Evolutionary conservation across 2,888 invertebrate species (phyloP).

Genomic region (Archips crataeganus): DNA sequence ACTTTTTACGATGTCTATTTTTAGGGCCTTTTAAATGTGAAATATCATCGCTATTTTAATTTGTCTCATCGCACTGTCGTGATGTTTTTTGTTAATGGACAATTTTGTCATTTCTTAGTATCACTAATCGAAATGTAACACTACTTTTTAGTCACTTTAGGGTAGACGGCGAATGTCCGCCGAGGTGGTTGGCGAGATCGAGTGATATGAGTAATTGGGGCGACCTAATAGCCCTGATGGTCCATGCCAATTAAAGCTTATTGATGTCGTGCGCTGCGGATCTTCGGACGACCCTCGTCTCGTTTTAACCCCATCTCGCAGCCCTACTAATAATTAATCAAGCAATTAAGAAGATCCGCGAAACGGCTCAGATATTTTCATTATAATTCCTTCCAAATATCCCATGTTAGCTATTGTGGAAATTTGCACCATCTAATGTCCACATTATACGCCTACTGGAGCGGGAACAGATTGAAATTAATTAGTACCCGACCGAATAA

Average conservation of each 20-base stretch:
- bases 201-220: conserved; percentile 76
- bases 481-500: conserved; percentile 56
- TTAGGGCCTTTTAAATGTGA: neutral
- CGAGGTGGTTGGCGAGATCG: conserved; percentile 47
- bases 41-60: conserved; percentile 12
- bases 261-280: conserved; percentile 78
- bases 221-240: conserved; percentile 76
- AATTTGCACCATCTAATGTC: conserved; percentile 49
- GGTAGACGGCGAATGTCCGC: neutral
- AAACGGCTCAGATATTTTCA: conserved; percentile 64
- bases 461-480: conserved; percentile 57
- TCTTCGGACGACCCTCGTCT: conserved; percentile 80
- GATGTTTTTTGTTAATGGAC: neutral
- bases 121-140: neutral
- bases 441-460: conserved; percentile 53
- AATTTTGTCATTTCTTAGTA: no score
- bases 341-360: conserved; percentile 75
- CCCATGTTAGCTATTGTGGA: conserved; percentile 45
- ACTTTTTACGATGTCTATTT: conserved; percentile 12
- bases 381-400: conserved; percentile 53
- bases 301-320: conserved; percentile 77
- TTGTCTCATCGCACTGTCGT: neutral
- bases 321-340: conserved; percentile 82
- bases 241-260: conserved; percentile 80
- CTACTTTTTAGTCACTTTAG: neutral